Evolutionary conservation across 2,797 vertebrate genomes (phyloP), one percentile per base, ranked within the genome.

Genomic region (Varecia variegata): DNA sequence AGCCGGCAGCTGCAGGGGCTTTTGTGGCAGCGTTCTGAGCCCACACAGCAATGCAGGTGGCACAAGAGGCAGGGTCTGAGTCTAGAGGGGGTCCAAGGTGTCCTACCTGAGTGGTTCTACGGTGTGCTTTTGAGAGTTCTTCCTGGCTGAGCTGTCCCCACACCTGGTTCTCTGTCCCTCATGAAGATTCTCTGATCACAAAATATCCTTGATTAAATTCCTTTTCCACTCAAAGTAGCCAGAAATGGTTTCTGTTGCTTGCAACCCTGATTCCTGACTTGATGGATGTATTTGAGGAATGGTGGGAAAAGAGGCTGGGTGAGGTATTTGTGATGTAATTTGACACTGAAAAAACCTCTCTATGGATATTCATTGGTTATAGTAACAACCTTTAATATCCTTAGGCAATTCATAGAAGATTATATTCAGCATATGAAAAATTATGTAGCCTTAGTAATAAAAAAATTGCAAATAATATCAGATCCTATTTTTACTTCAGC

Each of bases 61-160:
- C 30, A 1, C 6, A 11, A 23, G 17, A 7, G 40, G 18, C 18
- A 12, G 58, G 35, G 32, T 18, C 27, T 13, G 60, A 2, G 35
- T 76, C 70, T 38, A 3, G n/a, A 60, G 25, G 21, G 20, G 54
- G 32, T 1, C 7, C 0, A 0, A 0, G 18, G 23, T 7, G 14
- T 2, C 35, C 25, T 7, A 2, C 2, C 0, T 0, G 8, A 17
- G 52, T 0, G 1, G 1, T 18, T 54, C 68, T 79, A 27, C 32
- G 0, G 5, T 2, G 12, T 15, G 7, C 0, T 45, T 27, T 10
- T 7, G 15, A 54, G 23, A 1, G 0, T 77, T 27, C 23, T 52
- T 92, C 43, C 67, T n/a, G 58, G 27, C 11, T 2, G 27, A 40
- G 21, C 35, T 17, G 7, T 40, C 25, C 20, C 56, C 13, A n/a